Evolutionary conservation across 2,113 vertebrate genomes (phyloP).

Genomic region (Takifugu bimaculatus): DNA sequence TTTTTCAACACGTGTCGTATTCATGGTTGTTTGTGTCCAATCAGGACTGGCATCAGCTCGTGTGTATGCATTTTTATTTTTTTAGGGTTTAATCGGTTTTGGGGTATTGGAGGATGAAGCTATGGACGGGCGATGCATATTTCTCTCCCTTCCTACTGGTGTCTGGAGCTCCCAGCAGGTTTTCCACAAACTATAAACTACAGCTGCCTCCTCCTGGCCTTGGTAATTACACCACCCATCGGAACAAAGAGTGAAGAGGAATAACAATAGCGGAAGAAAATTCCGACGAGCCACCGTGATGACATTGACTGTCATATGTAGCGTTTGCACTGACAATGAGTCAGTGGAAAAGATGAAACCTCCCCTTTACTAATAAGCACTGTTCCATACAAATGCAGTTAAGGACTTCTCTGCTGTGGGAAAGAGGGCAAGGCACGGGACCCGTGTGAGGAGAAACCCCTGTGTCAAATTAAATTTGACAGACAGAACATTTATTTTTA

Average conservation of each 20-base stretch:
- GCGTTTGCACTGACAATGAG: conserved; percentile 18
- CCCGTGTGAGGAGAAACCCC: conserved; percentile 20
- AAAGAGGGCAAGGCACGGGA: conserved; percentile 15
- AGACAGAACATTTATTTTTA: conserved; percentile 22
- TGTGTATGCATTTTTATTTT: conserved; percentile 26
- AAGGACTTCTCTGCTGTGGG: conserved; percentile 19
- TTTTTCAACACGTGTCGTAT: conserved; percentile 7
- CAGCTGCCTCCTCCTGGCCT: conserved; percentile 41
- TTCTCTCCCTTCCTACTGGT: conserved; percentile 37
- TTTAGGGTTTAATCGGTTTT: conserved; percentile 8
- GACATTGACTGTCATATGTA: conserved; percentile 14
- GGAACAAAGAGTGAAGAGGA: conserved; percentile 41
- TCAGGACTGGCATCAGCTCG: conserved; percentile 18
- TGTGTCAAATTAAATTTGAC: conserved; percentile 44
- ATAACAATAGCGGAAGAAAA: conserved; percentile 49
- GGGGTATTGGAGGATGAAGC: conserved; percentile 14
- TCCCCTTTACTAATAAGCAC: conserved; percentile 24
- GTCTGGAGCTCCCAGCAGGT: conserved; percentile 39
- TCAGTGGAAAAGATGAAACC: conserved; percentile 33
- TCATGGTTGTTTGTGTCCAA: conserved; percentile 8
- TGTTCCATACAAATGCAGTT: conserved; percentile 45
- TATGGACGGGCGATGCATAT: neutral
- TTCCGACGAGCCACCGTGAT: conserved; percentile 20
- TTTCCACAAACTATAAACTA: conserved; percentile 27
- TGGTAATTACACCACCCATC: conserved; percentile 64